These are phyloP conservation scores for Tenualosa ilisha DNA, from an alignment of 2,797 vertebrate genomes.

Conservation along the genomic window DNA sequence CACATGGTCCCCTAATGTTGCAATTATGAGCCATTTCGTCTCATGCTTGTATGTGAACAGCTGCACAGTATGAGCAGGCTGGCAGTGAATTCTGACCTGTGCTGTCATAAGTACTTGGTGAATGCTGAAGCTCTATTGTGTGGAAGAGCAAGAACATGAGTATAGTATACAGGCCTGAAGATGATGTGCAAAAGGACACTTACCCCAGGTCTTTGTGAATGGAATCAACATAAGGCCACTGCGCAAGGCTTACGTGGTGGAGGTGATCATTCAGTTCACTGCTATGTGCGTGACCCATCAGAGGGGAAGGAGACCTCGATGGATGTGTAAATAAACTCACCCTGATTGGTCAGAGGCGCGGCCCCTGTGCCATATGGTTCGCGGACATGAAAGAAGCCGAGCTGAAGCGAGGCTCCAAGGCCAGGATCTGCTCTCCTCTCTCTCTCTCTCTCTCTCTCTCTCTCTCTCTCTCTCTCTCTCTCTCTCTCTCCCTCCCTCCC, in stretches of 20 bases:
- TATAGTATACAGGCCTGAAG: not conserved
- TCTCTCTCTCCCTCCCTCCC: not conserved
- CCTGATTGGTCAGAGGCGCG: not conserved
- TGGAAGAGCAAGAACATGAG: not conserved
- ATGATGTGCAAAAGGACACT: not conserved
- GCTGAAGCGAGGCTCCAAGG: not conserved
- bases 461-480: not conserved
- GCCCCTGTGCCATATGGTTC: not conserved
- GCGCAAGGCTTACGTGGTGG: too few relatives aligned
- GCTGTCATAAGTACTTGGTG: not conserved
- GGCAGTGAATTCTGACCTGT: not conserved
- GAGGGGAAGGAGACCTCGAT: not conserved
- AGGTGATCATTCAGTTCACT: not conserved
- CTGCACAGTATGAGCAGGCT: not conserved
- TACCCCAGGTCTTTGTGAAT: not conserved
- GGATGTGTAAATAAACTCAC: not conserved
- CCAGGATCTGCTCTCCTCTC: not conserved
- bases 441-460: not conserved
- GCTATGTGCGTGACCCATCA: not conserved
- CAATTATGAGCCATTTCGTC: not conserved
- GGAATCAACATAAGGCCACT: not conserved
- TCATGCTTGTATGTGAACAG: not conserved
- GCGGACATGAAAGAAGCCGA: not conserved
- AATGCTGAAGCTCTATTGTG: not conserved
- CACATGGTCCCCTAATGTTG: not conserved